A percentile compares a stretch with the other conserved stretches of the same genome.
These are phyloP conservation scores for Paralichthys olivaceus DNA, from an alignment of 2,113 vertebrate species.

Conservation along the genomic window DNA sequence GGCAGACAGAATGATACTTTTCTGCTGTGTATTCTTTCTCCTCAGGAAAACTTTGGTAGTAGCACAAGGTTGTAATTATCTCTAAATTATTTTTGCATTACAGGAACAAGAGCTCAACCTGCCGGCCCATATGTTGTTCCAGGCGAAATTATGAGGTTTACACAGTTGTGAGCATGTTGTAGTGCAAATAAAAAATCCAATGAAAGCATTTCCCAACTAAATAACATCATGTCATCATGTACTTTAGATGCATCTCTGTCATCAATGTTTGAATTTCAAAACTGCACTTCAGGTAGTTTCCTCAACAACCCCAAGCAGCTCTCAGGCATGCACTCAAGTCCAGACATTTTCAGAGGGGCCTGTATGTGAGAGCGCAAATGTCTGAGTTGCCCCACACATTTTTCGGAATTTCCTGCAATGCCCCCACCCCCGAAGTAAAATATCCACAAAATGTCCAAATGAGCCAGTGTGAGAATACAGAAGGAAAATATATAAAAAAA, in stretches of 20 bases:
- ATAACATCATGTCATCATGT: neutral
- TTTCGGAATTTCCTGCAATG: too few species aligned
- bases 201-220: neutral
- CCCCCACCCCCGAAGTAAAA: too few species aligned
- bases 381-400: too few species aligned
- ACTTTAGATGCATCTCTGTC: neutral
- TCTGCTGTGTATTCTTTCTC: conserved; percentile 14
- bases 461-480: neutral
- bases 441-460: too few species aligned
- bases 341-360: too few species aligned
- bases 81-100: neutral
- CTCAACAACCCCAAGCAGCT: too few species aligned
- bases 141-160: neutral
- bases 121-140: neutral
- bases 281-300: too few species aligned
- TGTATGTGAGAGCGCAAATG: too few species aligned
- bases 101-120: neutral
- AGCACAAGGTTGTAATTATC: neutral
- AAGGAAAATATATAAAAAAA: too few species aligned
- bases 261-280: too few species aligned
- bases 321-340: too few species aligned
- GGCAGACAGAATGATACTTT: neutral
- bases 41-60: neutral
- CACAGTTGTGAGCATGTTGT: neutral
- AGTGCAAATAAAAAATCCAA: neutral